These are phyloP conservation scores for Lepus townsendii DNA, from an alignment of 2,797 vertebrate species.

Conservation along the genomic window DNA sequence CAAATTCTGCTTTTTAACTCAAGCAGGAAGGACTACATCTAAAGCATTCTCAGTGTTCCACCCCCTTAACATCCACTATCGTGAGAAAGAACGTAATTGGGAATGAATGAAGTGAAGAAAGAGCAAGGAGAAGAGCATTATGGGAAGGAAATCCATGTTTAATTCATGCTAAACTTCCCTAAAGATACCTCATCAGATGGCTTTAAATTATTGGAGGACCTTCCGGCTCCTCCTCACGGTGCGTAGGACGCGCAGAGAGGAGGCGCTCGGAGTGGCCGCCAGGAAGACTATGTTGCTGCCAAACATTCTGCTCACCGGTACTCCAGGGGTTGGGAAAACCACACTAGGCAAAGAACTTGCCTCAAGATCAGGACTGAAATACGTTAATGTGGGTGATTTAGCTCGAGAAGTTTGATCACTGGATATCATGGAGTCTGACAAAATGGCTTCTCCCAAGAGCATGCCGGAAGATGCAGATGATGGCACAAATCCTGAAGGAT, in stretches of 20 bases:
- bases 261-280: too few species aligned
- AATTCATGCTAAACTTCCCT: not conserved
- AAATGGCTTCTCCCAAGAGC: constrained; percentile 97
- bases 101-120: constrained; percentile 16
- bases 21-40: not conserved
- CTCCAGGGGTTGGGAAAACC: constrained; percentile 97
- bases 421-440: constrained; percentile 86
- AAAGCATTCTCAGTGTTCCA: not conserved
- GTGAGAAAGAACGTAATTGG: constrained; percentile 50
- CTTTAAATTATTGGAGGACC: not conserved
- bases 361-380: constrained; percentile 90
- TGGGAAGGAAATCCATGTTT: constrained; percentile 13
- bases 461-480: constrained; percentile 98
- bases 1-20: constrained; percentile 38
- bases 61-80: not conserved
- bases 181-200: not conserved
- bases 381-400: constrained; percentile 96
- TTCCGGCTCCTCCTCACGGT: too few species aligned
- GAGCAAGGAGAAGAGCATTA: not conserved
- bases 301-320: constrained; percentile 86
- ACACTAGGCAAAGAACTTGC: constrained; percentile 96
- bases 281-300: too few species aligned
- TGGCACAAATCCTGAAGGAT: constrained; percentile 99
- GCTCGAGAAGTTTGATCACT: constrained; percentile 90
- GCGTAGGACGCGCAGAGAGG: too few species aligned